Percentiles rank a stretch among this genome's conserved stretches.
Evolutionary conservation across 1,140 invertebrate species (phyloP).

Genomic region (Bombyx mori): ASM3026992v2 NC_085117.1:16986001-16986500

Average conservation of each 20-base stretch:
- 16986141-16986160: too few relatives aligned
- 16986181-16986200: too few relatives aligned
- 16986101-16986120: too few relatives aligned
- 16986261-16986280: slow-evolving; percentile 23
- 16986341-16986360: slow-evolving; percentile 61
- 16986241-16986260: slow-evolving; percentile 57
- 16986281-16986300: slow-evolving; percentile 59
- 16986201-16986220: too few relatives aligned
- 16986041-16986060: too few relatives aligned
- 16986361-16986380: slow-evolving; percentile 65
- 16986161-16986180: too few relatives aligned
- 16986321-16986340: slow-evolving; percentile 60
- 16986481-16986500: slow-evolving; percentile 81
- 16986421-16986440: slow-evolving; percentile 55
- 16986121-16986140: too few relatives aligned
- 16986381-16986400: slow-evolving; percentile 60
- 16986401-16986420: slow-evolving; percentile 41
- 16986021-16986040: too few relatives aligned
- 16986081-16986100: too few relatives aligned
- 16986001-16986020: too few relatives aligned
- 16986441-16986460: slow-evolving; percentile 83
- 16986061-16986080: too few relatives aligned
- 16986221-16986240: slow-evolving; percentile 25
- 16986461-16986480: slow-evolving; percentile 87
- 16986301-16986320: slow-evolving; percentile 66